phyloP scores from a whole-genome alignment of 2,113 vertebrate species.

The Ictalurus punctatus region DNA sequence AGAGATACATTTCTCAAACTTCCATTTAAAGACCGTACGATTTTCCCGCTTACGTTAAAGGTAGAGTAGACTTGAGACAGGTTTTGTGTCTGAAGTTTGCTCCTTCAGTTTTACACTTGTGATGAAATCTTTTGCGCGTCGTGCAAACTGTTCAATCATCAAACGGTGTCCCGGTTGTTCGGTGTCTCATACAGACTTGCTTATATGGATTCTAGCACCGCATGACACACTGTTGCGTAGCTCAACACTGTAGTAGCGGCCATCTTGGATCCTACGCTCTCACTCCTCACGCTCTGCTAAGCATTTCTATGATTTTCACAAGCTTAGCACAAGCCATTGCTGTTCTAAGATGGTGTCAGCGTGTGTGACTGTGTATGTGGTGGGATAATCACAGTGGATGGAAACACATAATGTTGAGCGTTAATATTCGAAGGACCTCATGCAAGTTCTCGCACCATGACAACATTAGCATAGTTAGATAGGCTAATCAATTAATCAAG shows the following conservation, averaged over 20 bases:
- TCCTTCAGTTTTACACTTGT: neutral
- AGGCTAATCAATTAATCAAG: neutral
- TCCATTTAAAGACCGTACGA: neutral
- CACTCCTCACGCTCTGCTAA: neutral
- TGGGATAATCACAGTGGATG: neutral
- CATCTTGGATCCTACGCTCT: constrained; percentile 6
- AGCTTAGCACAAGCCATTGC: neutral
- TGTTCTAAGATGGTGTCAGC: constrained; percentile 1
- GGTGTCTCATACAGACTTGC: neutral
- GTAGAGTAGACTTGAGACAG: neutral
- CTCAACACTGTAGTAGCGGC: constrained; percentile 10
- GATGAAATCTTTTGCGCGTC: neutral
- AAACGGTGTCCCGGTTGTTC: neutral
- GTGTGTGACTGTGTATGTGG: neutral
- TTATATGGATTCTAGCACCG: neutral
- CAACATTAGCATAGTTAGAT: neutral
- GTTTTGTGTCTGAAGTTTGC: constrained; percentile 1
- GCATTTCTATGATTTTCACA: constrained; percentile 12
- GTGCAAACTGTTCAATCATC: too few species aligned
- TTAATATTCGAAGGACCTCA: neutral
- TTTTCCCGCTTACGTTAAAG: neutral
- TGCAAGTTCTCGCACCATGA: neutral
- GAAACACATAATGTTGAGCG: neutral
- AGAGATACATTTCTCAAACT: neutral
- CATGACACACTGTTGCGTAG: constrained; percentile 13